phyloP scores from a whole-genome alignment of 2,113 vertebrate genomes.

The Engystomops pustulosus region DNA sequence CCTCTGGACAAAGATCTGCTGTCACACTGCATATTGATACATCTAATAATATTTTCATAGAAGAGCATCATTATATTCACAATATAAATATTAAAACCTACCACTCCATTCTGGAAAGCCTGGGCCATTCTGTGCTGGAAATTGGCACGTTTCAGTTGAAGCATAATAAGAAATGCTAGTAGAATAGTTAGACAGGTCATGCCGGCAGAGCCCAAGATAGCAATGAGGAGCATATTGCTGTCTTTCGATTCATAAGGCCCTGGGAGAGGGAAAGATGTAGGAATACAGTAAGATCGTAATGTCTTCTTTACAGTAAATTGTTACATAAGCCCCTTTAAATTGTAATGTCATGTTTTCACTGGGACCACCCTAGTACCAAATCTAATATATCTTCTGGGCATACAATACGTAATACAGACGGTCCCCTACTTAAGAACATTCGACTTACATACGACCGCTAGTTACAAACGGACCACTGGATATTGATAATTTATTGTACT shows the following conservation, averaged over 20 bases:
- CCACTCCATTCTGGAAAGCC: constrained; percentile 84
- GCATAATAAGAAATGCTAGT: constrained; percentile 84
- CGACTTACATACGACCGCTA: too few relatives aligned
- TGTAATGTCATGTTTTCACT: too few relatives aligned
- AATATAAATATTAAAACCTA: constrained; percentile 56
- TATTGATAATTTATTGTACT: too few relatives aligned
- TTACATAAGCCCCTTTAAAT: too few relatives aligned
- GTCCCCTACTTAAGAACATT: too few relatives aligned
- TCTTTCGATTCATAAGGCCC: constrained; percentile 71
- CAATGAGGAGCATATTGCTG: constrained; percentile 84
- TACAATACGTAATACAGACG: too few relatives aligned
- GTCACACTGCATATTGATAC: too few relatives aligned
- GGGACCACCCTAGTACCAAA: too few relatives aligned
- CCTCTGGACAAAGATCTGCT: too few relatives aligned
- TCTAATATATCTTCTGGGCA: too few relatives aligned
- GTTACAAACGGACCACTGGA: too few relatives aligned
- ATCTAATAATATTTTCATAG: background rate
- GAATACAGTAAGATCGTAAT: background rate
- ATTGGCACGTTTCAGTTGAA: constrained; percentile 82
- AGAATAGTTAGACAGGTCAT: constrained; percentile 90
- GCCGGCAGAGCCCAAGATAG: constrained; percentile 87
- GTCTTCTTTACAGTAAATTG: too few relatives aligned
- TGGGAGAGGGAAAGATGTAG: constrained; percentile 39
- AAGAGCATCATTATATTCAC: background rate
- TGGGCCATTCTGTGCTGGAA: constrained; percentile 86